phyloP scores from a whole-genome alignment of 1,140 invertebrate species.

The Listronotus oregonensis region DNA sequence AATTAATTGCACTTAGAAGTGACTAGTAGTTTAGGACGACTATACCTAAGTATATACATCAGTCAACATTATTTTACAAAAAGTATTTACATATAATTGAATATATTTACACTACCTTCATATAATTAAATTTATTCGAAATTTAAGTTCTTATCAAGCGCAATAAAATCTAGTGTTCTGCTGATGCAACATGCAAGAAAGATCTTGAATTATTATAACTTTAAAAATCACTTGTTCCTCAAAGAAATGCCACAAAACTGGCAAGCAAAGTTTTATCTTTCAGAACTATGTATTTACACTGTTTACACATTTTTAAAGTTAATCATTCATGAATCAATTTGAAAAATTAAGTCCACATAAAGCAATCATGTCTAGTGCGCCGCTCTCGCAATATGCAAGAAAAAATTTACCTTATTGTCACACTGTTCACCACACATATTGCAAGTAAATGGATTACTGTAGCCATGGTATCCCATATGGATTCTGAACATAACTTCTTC shows the following conservation, averaged over 20 bases:
- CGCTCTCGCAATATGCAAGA: constrained; percentile 85
- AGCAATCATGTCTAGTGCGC: constrained; percentile 65
- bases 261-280: too few relatives aligned
- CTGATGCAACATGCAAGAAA: too few relatives aligned
- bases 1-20: constrained; percentile 8
- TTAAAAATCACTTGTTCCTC: too few relatives aligned
- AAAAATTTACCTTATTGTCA: constrained; percentile 84
- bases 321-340: too few relatives aligned
- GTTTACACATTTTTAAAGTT: too few relatives aligned
- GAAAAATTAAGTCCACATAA: not conserved
- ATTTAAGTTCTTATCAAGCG: too few relatives aligned
- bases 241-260: too few relatives aligned
- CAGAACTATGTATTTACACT: too few relatives aligned
- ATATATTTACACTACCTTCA: too few relatives aligned
- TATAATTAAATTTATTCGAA: too few relatives aligned
- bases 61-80: not conserved
- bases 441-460: constrained; percentile 89
- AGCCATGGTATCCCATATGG: constrained; percentile 95
- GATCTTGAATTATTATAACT: too few relatives aligned
- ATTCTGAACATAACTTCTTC: constrained; percentile 91
- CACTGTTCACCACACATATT: constrained; percentile 90
- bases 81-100: not conserved
- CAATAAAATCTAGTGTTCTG: too few relatives aligned
- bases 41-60: not conserved
- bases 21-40: constrained; percentile 5